Base-by-base conservation (phyloP, 2,797 vertebrate genomes). In the Cynopterus sphinx region DNA sequence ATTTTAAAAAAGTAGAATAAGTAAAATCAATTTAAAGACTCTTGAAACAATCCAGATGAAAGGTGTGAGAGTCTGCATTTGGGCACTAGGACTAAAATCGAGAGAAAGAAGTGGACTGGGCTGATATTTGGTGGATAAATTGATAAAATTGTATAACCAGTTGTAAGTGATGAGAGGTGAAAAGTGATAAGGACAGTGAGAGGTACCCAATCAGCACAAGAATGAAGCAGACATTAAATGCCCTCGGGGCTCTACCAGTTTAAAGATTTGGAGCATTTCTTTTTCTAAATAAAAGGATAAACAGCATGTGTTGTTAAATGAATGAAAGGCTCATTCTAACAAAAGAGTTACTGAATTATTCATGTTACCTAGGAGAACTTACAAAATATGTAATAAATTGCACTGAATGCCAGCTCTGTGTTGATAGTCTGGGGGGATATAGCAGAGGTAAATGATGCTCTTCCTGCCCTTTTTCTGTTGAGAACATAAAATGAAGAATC, bases 311-410 rank as follows among this genome's bases (percentile, higher is more conserved):
- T 82, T 93, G 33, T n/a, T 88, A 85, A 93, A 41, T 88, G 87
- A 87, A 41, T 82, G 92, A 95, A 95, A 84, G 70, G 61, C 84
- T 57, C 79, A 91, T 71, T 61, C 65, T 91, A 96, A 94, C 73
- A 83, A 92, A 90, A 94, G 79, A 91, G 26, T 93, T 96, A 53
- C 51, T 92, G 90, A 90, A 95, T 95, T 84, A 95, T 95, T 95
- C 95, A 90, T 95, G 82, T 88, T 67, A 78, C 71, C 61, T 86
- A 93, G 81, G 84, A 96, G 84, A 87, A 93, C 39, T 87, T 61
- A 90, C 53, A 90, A 95, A 96, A 85, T 86, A 77, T 11, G 43
- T 87, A 90, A 92, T 95, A 92, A 89, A 78, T 49, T 53, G 8
- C 77, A 49, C 92, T 71, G 71, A 93, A 78, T 33, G 46, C 68